Evolutionary conservation across 1,140 invertebrate genomes (phyloP).

Genomic region (Chironomus tepperi): DNA sequence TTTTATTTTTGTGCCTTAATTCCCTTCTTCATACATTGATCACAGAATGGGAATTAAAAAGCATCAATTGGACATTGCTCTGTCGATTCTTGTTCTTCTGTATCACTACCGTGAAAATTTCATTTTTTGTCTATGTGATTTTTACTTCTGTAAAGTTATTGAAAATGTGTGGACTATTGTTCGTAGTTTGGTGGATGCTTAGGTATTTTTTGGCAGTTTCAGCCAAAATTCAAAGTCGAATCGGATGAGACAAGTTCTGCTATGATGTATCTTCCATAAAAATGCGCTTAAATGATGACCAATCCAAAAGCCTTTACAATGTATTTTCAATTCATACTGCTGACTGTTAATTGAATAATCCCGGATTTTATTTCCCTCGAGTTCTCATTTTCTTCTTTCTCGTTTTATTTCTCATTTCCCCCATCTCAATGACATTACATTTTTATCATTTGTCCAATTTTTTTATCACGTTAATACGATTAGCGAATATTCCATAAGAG

Average conservation of each 20-base stretch:
- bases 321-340: no score
- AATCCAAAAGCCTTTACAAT: no score
- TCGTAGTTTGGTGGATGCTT: not conserved
- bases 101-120: no score
- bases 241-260: no score
- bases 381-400: not conserved
- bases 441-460: slow-evolving; percentile 18
- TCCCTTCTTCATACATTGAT: not conserved
- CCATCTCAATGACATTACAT: not conserved
- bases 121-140: no score
- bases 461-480: slow-evolving; percentile 13
- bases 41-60: not conserved
- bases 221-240: no score
- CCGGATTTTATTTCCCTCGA: slow-evolving; percentile 18
- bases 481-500: not conserved
- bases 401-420: not conserved
- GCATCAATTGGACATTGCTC: not conserved
- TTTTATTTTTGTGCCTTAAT: not conserved
- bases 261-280: no score
- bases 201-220: no score
- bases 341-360: slow-evolving; percentile 17
- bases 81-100: no score
- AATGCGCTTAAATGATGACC: no score
- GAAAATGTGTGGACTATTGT: not conserved
- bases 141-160: no score